These are phyloP conservation scores for Arctocebus calabarensis DNA, from an alignment of 2,797 vertebrate genomes.

Conservation along the genomic window DNA sequence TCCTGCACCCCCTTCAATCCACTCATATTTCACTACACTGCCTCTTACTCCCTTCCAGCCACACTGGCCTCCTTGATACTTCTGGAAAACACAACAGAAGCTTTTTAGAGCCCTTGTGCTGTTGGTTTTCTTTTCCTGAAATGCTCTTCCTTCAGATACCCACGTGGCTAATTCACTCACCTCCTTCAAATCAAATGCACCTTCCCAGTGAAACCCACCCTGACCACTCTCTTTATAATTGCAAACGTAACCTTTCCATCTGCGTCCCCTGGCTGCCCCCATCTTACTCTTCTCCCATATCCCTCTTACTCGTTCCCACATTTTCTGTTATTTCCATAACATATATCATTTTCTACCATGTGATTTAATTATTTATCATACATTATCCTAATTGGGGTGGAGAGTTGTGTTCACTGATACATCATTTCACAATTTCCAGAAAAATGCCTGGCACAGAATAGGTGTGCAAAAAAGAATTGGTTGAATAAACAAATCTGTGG, in stretches of 20 bases:
- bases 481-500: not conserved
- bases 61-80: not conserved
- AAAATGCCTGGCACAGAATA: not conserved
- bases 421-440: not conserved
- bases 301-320: not conserved
- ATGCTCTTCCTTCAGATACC: not conserved
- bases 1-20: not conserved
- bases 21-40: not conserved
- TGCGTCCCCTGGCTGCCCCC: not conserved
- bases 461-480: not conserved
- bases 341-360: not conserved
- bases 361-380: not conserved
- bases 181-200: not conserved
- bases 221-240: not conserved
- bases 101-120: not conserved
- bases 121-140: not conserved
- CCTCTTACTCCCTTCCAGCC: not conserved
- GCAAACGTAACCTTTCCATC: not conserved
- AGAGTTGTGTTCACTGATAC: not conserved
- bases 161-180: not conserved
- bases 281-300: not conserved
- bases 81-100: not conserved
- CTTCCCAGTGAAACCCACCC: not conserved
- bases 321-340: not conserved
- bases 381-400: not conserved